Evolutionary conservation across 2,888 invertebrate species (phyloP).

Genomic region (Abrostola triplasia): DNA sequence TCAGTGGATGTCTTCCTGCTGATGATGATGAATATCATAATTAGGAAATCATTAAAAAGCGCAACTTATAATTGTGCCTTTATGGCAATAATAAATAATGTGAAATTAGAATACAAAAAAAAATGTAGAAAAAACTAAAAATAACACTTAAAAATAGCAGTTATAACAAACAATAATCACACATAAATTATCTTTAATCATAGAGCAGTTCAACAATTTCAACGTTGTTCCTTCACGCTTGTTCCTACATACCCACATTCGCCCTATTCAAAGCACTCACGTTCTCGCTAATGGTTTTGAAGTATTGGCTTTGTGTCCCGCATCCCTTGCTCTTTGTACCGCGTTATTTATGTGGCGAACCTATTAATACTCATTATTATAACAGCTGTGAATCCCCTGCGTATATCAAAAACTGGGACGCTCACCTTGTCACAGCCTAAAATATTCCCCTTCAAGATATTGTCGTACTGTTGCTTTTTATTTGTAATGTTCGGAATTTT

Average conservation of each 20-base stretch:
- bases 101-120: too few relatives aligned
- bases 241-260: conserved; percentile 29
- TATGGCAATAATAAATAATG: too few relatives aligned
- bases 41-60: too few relatives aligned
- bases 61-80: too few relatives aligned
- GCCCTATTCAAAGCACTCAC: conserved; percentile 48
- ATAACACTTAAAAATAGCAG: not conserved
- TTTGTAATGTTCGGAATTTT: not conserved
- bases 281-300: conserved; percentile 74
- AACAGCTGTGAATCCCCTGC: conserved; percentile 64
- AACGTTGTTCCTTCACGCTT: conserved; percentile 21
- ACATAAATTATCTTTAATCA: conserved; percentile 22
- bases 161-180: conserved; percentile 18
- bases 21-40: too few relatives aligned
- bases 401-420: conserved; percentile 42
- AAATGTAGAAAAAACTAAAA: not conserved
- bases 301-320: conserved; percentile 74
- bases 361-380: conserved; percentile 75
- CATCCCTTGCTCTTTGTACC: conserved; percentile 64
- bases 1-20: too few relatives aligned
- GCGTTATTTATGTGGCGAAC: conserved; percentile 73
- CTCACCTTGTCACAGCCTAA: conserved; percentile 52
- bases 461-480: conserved; percentile 27
- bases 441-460: conserved; percentile 14
- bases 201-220: not conserved